Evolutionary conservation across 2,113 vertebrate genomes (phyloP).

Genomic region (Podarcis muralis): DNA sequence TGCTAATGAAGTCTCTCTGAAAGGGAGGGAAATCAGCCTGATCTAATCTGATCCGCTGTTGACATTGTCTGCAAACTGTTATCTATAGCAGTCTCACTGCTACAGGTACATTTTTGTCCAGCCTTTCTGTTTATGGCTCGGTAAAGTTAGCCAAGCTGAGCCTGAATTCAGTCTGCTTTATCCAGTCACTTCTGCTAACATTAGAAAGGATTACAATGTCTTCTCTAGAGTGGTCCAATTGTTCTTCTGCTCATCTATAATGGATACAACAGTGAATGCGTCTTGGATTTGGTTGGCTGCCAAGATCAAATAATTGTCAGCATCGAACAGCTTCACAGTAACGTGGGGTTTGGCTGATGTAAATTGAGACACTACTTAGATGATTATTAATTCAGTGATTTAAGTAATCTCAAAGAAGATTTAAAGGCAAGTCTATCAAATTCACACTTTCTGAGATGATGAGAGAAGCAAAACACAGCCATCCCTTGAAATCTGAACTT

Average conservation of each 20-base stretch:
- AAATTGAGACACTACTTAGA: not conserved
- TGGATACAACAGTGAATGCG: not conserved
- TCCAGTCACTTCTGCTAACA: not conserved
- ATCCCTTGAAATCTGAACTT: no score
- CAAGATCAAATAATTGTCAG: slow-evolving; percentile 29
- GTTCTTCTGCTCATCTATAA: not conserved
- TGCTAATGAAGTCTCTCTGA: no score
- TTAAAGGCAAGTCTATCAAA: not conserved
- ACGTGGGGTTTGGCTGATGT: rapidly evolving
- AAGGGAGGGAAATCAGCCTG: no score
- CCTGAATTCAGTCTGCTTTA: no score
- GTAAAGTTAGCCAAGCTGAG: no score
- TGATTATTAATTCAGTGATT: not conserved
- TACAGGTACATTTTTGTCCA: no score
- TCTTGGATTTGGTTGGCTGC: slow-evolving; percentile 23
- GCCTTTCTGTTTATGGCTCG: no score
- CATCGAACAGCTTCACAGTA: slow-evolving; percentile 4
- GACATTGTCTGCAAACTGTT: no score
- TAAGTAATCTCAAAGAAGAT: not conserved
- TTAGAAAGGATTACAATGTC: not conserved
- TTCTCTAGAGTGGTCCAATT: not conserved
- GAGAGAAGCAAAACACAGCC: not conserved
- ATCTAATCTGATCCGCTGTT: no score
- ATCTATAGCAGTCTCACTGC: no score
- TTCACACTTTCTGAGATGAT: not conserved